A percentile compares a stretch with the other conserved stretches of the same genome.
Evolutionary conservation across 1,140 invertebrate genomes (phyloP).

Genomic region (Macrobrachium rosenbergii): DNA sequence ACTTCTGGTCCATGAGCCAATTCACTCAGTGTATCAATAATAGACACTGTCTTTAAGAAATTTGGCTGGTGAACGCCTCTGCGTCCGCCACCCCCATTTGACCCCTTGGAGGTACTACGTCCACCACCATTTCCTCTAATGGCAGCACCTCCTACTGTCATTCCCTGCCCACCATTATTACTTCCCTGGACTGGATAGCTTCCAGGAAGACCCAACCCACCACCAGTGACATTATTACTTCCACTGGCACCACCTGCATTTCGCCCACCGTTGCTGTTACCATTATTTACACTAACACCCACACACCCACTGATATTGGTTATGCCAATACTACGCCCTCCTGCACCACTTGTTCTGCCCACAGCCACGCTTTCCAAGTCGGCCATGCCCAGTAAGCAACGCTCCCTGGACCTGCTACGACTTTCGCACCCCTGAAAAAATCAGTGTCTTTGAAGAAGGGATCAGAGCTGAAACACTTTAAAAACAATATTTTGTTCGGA

Average conservation of each 20-base stretch:
- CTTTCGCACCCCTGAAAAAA: slow-evolving; percentile 43
- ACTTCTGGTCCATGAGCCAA: slow-evolving; percentile 50
- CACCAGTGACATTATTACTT: neutral
- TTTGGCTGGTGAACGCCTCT: slow-evolving; percentile 43
- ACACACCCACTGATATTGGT: neutral
- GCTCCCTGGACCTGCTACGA: slow-evolving; percentile 52
- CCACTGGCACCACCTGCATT: slow-evolving; percentile 18
- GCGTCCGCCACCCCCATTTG: slow-evolving; percentile 25
- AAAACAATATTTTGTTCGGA: too few species aligned
- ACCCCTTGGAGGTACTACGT: slow-evolving; percentile 14
- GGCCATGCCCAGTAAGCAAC: slow-evolving; percentile 47
- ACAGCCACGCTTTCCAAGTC: slow-evolving; percentile 48
- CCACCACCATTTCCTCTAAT: neutral
- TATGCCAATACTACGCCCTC: slow-evolving; percentile 34
- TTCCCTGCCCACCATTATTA: slow-evolving; percentile 24
- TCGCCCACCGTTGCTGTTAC: slow-evolving; percentile 23
- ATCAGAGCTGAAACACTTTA: neutral
- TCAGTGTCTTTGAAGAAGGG: neutral
- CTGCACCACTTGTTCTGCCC: slow-evolving; percentile 44
- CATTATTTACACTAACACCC: slow-evolving; percentile 28
- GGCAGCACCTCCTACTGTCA: slow-evolving; percentile 30
- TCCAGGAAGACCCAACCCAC: slow-evolving; percentile 23
- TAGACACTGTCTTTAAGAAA: slow-evolving; percentile 55
- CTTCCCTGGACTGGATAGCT: neutral
- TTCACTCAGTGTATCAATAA: slow-evolving; percentile 53